A percentile compares a stretch with the other conserved stretches of the same genome.
Conservation (phyloP, 2,113 vertebrate species). For the Oncorhynchus tshawytscha region DNA sequence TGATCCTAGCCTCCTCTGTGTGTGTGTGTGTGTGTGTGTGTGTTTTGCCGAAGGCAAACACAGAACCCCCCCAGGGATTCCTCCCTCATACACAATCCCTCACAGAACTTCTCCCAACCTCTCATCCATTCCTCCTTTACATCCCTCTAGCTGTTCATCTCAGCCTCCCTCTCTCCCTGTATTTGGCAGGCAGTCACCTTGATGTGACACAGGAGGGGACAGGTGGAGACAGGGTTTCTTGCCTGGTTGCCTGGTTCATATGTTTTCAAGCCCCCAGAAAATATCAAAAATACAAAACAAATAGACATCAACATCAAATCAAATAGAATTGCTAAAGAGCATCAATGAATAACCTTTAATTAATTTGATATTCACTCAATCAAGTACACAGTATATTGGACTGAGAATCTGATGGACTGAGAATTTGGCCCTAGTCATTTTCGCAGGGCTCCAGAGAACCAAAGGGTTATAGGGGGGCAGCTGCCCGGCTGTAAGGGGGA, state of each 20-base stretch:
- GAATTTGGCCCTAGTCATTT: too few relatives aligned
- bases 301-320: too few relatives aligned
- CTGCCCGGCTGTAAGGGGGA: constrained; percentile 6
- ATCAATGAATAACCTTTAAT: too few relatives aligned
- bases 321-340: too few relatives aligned
- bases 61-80: constrained; percentile 1
- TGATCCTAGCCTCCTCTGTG: neutral
- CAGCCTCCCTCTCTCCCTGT: neutral
- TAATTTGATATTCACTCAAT: too few relatives aligned
- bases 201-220: neutral
- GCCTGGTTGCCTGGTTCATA: too few relatives aligned
- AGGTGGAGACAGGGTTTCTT: neutral
- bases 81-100: neutral
- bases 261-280: too few relatives aligned
- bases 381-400: too few relatives aligned
- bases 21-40: neutral
- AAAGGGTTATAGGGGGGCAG: constrained; percentile 8
- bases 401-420: too few relatives aligned
- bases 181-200: constrained; percentile 2
- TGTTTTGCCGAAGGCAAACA: neutral
- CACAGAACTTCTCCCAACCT: neutral
- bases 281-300: too few relatives aligned
- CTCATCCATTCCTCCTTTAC: neutral
- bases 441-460: constrained; percentile 24
- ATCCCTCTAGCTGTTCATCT: neutral